Conservation (phyloP, 2,888 invertebrate species). For the Dicranocentrus wangi region DNA sequence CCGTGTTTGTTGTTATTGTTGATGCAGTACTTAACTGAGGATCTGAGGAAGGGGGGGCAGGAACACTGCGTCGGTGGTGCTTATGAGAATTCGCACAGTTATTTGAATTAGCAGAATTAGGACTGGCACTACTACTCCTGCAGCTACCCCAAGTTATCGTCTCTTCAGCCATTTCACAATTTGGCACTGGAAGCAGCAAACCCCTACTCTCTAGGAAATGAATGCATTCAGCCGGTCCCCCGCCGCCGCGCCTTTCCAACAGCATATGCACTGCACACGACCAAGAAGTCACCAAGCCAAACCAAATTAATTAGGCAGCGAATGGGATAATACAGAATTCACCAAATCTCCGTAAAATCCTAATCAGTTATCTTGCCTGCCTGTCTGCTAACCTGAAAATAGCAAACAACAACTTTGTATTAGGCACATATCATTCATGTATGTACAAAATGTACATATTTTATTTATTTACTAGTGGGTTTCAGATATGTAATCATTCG, state of each 20-base stretch:
- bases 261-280: no score
- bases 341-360: no score
- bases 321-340: no score
- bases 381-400: no score
- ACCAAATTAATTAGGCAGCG: no score
- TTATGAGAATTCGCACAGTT: slow-evolving; percentile 16
- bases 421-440: no score
- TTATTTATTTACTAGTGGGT: no score
- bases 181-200: slow-evolving; percentile 45
- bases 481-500: no score
- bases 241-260: background rate
- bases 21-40: background rate
- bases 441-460: no score
- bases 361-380: no score
- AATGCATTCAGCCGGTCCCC: slow-evolving; percentile 46
- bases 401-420: no score
- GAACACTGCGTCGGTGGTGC: slow-evolving; percentile 41
- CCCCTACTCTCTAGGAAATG: slow-evolving; percentile 37
- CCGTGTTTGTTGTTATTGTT: background rate
- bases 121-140: slow-evolving; percentile 26
- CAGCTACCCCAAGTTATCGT: slow-evolving; percentile 16
- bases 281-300: no score
- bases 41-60: background rate
- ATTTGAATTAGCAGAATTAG: background rate
- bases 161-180: slow-evolving; percentile 52